These are phyloP conservation scores for Caenorhabditis sp. DNA, from an alignment of 2,888 invertebrate genomes.

Conservation along the genomic window DNA sequence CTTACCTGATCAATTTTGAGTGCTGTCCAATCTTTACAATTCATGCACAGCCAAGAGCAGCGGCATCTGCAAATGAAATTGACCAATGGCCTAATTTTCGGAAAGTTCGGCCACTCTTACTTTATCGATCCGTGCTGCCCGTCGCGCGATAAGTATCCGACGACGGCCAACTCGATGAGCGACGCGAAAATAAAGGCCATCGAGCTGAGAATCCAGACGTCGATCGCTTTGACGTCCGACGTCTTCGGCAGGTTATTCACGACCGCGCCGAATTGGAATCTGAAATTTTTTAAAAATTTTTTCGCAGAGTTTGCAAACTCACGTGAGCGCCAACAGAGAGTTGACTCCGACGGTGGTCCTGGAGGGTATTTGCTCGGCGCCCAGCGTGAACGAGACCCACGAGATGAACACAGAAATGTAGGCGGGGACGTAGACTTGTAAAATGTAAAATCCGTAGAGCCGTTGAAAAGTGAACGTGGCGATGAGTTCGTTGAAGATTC, in stretches of 20 bases:
- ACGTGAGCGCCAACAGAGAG: constrained; percentile 74
- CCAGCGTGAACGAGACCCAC: constrained; percentile 78
- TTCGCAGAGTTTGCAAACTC: too few relatives aligned
- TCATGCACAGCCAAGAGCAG: constrained; percentile 77
- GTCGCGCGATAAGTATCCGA: constrained; percentile 74
- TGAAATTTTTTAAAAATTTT: constrained; percentile 41
- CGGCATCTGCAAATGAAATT: constrained; percentile 72
- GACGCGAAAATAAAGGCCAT: constrained; percentile 79
- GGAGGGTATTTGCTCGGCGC: constrained; percentile 78
- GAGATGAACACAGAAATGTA: constrained; percentile 78
- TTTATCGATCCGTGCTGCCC: constrained; percentile 64
- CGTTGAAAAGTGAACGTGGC: constrained; percentile 79
- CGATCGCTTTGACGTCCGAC: constrained; percentile 79
- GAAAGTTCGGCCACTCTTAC: constrained; percentile 57
- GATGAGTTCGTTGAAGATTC: constrained; percentile 78
- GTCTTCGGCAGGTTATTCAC: constrained; percentile 79
- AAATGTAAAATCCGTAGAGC: constrained; percentile 78
- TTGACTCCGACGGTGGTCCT: constrained; percentile 79
- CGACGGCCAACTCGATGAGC: constrained; percentile 77
- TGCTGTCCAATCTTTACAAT: constrained; percentile 78
- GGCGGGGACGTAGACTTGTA: constrained; percentile 77
- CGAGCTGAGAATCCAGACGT: constrained; percentile 78
- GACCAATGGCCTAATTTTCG: not conserved
- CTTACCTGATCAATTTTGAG: constrained; percentile 75
- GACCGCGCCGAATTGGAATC: constrained; percentile 78